phyloP scores from a whole-genome alignment of 2,888 invertebrate genomes.

The Sphaerophoria rueppellii region DNA sequence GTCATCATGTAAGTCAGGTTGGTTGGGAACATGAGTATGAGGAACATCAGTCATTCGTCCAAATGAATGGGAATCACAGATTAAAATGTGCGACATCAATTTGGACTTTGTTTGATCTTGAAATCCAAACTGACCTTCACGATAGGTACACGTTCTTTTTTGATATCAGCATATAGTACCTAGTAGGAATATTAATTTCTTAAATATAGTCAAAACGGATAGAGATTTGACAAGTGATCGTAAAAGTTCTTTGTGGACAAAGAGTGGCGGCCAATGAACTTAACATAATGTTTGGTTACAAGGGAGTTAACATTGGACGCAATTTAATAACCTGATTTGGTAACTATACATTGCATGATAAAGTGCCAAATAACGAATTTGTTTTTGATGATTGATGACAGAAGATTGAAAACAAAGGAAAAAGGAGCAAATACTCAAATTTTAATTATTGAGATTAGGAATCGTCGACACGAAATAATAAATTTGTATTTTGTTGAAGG shows the following conservation, averaged over 20 bases:
- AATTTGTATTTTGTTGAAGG: too few species aligned
- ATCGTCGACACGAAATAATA: too few species aligned
- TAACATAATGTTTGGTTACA: not conserved
- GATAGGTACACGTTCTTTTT: not conserved
- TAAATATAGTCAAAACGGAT: too few species aligned
- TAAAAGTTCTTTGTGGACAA: too few species aligned
- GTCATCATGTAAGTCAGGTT: not conserved
- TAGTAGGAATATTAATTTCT: not conserved
- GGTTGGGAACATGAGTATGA: not conserved
- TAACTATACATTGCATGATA: too few species aligned
- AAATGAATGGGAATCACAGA: conserved; percentile 43
- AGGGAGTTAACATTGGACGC: not conserved
- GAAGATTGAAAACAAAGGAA: not conserved
- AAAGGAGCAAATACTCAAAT: not conserved
- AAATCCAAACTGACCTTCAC: conserved; percentile 45
- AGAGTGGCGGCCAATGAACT: not conserved
- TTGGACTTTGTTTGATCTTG: conserved; percentile 44
- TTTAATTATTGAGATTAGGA: too few species aligned
- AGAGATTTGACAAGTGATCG: too few species aligned
- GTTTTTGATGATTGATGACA: not conserved
- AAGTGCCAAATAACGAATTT: too few species aligned
- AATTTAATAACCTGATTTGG: too few species aligned
- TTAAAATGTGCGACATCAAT: conserved; percentile 62
- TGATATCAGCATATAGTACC: not conserved
- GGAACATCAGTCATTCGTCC: conserved; percentile 32